Conservation (phyloP, 2,797 vertebrate genomes). For the Poecilia gillii region DNA sequence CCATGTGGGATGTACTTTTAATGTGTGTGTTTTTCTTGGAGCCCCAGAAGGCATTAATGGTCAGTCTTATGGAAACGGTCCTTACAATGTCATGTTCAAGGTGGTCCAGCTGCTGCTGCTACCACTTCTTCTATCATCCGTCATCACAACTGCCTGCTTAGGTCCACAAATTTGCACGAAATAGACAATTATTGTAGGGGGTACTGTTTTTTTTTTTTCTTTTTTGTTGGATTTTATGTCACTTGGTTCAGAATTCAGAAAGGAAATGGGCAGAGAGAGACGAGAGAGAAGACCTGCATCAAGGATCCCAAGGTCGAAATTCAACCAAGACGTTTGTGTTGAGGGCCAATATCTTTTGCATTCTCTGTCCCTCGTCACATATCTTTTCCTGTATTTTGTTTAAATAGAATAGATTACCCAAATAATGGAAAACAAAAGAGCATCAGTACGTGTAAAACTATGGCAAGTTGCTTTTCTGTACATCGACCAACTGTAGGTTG, state of each 20-base stretch:
- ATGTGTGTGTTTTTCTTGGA: slow-evolving; percentile 52
- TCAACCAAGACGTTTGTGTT: background rate
- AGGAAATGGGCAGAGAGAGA: background rate
- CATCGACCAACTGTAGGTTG: background rate
- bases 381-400: background rate
- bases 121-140: slow-evolving; percentile 31
- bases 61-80: slow-evolving; percentile 45
- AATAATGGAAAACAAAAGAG: too few species aligned
- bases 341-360: background rate
- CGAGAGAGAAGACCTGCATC: background rate
- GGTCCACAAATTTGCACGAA: slow-evolving; percentile 13
- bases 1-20: slow-evolving; percentile 32
- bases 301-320: background rate
- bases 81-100: slow-evolving; percentile 49
- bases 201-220: slow-evolving; percentile 4
- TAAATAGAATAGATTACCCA: background rate
- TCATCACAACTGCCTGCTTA: slow-evolving; percentile 18
- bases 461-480: background rate
- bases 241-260: background rate
- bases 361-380: background rate
- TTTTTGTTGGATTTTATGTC: background rate
- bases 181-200: slow-evolving; percentile 15
- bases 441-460: too few species aligned
- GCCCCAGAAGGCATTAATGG: slow-evolving; percentile 45
- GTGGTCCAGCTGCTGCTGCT: slow-evolving; percentile 8